Conservation (phyloP, 2,797 vertebrate genomes). For the Australoheros facetus region DNA sequence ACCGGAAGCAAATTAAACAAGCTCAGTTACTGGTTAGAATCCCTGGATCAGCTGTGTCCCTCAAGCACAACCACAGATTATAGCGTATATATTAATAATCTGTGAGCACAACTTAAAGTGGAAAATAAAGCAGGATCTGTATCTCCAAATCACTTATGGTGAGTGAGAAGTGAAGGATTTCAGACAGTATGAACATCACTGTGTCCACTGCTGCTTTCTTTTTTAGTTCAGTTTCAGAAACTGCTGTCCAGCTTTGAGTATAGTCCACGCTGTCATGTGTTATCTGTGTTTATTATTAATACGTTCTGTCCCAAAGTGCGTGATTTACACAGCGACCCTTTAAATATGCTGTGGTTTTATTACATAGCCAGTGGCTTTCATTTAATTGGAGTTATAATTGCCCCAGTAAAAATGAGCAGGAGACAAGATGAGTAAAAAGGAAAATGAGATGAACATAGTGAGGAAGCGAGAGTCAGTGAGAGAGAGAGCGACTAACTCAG, state of each 20-base stretch:
- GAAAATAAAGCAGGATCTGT: neutral
- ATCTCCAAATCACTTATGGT: neutral
- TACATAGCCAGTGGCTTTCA: slow-evolving; percentile 13
- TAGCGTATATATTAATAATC: neutral
- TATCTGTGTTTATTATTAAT: slow-evolving; percentile 26
- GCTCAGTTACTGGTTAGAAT: neutral
- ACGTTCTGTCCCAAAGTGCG: neutral
- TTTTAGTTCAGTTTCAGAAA: neutral
- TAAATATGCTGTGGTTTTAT: slow-evolving; percentile 27
- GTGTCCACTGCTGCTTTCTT: neutral
- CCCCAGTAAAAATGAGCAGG: slow-evolving; percentile 12
- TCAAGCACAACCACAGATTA: neutral
- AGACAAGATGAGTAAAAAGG: slow-evolving; percentile 33
- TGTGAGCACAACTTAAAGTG: neutral
- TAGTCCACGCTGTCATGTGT: neutral
- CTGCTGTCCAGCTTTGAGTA: neutral
- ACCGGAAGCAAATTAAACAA: neutral
- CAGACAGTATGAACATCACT: fast-evolving
- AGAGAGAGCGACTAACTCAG: neutral
- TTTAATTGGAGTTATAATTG: slow-evolving; percentile 36
- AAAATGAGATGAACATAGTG: slow-evolving; percentile 32
- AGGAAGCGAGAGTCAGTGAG: neutral
- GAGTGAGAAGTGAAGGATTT: neutral
- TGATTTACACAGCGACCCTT: slow-evolving; percentile 42
- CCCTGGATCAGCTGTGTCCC: neutral